Base-by-base conservation (phyloP, 1,140 invertebrate genomes). In the Solen grandis region DNA sequence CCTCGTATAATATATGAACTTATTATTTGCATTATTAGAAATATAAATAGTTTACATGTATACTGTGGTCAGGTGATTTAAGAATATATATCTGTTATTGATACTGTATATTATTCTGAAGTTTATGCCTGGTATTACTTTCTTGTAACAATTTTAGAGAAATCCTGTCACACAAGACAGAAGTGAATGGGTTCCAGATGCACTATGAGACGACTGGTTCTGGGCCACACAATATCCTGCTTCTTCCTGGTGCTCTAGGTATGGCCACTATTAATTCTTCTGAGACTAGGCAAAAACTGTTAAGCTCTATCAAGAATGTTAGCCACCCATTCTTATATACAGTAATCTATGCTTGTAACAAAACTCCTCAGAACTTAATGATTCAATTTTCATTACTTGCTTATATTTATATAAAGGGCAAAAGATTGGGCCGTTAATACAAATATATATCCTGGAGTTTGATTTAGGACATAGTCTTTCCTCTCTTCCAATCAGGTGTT, bases 161-260 rank as follows among this genome's bases (percentile, higher is more conserved):
- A 10, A 81, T 87, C 22, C 36, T 82, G 10, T 87, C 85, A 4
- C 80, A 91, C 16, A 95, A 94, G 90, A 89, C 95, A 14, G 92
- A 94, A 81, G 93, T 96, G 0, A 93, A 94, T 73, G 93, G 94
- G 14, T 83, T 91, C 31, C 91, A 94, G 69, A 94, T 95, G 33
- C 96, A 97, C 90, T 96, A 96, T 92, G 92, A 96, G 5, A 94
- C 94, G 90, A 93, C 94, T 60, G 96, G 96, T 8, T 93, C 87
- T 84, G 97, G 96, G 5, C 82, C 94, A 0, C 94, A 95, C 86
- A 93, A 94, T 68, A 84, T 97, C 0, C 88, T 97, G 1, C 93
- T 96, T 50, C 92, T 97, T 85, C 96, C 96, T 4, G 96, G 96
- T 63, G 95, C 95, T 0, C 88, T 97, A 50, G 96, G 94, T 94